Evolutionary conservation across 2,797 vertebrate genomes (phyloP).

Genomic region (Acipenser oxyrinchus): DNA sequence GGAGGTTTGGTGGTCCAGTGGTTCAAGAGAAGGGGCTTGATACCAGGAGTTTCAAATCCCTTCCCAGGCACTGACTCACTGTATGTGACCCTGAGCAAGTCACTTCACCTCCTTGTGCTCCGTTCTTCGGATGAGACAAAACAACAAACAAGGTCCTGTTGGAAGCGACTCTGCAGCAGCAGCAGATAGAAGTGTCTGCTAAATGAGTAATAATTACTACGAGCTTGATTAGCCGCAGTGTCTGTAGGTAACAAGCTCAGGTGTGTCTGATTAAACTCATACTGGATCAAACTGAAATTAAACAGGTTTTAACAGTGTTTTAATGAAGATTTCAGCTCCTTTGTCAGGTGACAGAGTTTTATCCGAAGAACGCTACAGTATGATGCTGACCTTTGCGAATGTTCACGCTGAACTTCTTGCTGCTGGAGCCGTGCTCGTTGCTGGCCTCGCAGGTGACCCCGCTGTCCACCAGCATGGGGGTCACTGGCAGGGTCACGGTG

Average conservation of each 20-base stretch:
- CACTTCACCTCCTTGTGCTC: no score
- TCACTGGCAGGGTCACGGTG: slow-evolving; percentile 33
- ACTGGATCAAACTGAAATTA: slow-evolving; percentile 16
- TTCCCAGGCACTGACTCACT: no score
- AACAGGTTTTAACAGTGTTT: background rate
- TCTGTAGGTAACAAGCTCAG: slow-evolving; percentile 7
- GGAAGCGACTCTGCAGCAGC: no score
- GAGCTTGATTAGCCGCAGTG: slow-evolving; percentile 6
- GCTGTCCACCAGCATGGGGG: slow-evolving; percentile 14
- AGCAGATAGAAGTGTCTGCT: no score
- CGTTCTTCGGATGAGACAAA: no score
- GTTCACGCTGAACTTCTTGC: slow-evolving; percentile 29
- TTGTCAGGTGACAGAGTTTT: background rate
- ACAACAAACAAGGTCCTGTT: no score
- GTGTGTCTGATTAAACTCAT: background rate
- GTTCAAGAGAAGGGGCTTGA: no score
- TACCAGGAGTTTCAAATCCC: no score
- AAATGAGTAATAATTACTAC: background rate
- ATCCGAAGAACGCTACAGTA: background rate
- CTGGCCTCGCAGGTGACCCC: slow-evolving; percentile 36
- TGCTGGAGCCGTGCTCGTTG: slow-evolving; percentile 26
- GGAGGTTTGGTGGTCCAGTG: no score
- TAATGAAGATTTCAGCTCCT: background rate
- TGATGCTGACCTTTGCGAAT: background rate
- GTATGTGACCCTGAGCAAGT: no score